Conservation (phyloP, 2,888 invertebrate genomes). For the Lithosia quadra region DNA sequence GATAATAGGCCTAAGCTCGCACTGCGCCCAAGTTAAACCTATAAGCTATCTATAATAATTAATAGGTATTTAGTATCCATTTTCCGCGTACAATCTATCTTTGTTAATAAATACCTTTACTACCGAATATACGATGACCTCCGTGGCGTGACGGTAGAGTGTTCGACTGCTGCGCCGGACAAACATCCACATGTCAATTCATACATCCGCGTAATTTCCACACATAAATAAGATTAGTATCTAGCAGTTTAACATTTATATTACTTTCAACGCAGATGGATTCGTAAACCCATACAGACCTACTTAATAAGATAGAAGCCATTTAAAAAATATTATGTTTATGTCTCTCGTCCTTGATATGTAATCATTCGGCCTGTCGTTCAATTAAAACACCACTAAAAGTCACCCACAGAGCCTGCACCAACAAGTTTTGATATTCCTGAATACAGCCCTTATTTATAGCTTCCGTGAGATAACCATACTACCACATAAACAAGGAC, state of each 20-base stretch:
- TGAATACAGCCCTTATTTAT: slow-evolving; percentile 64
- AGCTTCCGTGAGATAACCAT: slow-evolving; percentile 68
- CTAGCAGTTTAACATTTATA: no score
- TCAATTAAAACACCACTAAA: slow-evolving; percentile 69
- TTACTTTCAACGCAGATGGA: neutral
- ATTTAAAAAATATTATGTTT: neutral
- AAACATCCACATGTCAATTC: no score
- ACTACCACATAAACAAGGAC: slow-evolving; percentile 62
- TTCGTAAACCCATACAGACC: neutral
- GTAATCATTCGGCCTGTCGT: slow-evolving; percentile 34
- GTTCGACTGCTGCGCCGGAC: no score
- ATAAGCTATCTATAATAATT: neutral
- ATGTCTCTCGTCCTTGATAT: neutral
- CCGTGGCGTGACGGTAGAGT: no score
- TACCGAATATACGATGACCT: no score
- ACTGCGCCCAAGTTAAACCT: neutral
- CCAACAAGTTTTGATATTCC: slow-evolving; percentile 61
- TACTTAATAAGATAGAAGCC: neutral
- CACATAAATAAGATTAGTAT: neutral
- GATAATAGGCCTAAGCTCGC: neutral
- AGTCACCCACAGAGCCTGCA: slow-evolving; percentile 64
- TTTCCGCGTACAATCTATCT: slow-evolving; percentile 1
- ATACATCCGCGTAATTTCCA: no score
- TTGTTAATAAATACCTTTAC: neutral
- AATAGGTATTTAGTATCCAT: neutral